A percentile compares a stretch with the other conserved stretches of the same genome.
phyloP scores from a whole-genome alignment of 2,888 invertebrate genomes.

The Hedychridium roseum region DNA sequence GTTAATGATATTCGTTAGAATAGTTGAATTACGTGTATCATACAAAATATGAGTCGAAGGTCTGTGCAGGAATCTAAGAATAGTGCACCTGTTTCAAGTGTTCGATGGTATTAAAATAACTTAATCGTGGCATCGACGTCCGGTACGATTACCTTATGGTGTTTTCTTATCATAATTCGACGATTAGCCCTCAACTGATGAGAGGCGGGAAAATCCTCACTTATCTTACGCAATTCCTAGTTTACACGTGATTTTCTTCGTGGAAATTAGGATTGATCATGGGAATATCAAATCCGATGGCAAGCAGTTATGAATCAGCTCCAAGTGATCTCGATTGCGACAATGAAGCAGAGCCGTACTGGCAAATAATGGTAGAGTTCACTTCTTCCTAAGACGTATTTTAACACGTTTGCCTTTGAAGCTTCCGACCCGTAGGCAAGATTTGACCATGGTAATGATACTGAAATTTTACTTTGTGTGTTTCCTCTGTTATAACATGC shows the following conservation, averaged over 20 bases:
- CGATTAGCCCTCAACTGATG: slow-evolving; percentile 1
- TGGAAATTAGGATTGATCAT: slow-evolving; percentile 6
- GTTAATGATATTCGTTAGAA: too few species aligned
- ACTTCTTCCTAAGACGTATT: slow-evolving; percentile 11
- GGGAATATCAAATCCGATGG: slow-evolving; percentile 10
- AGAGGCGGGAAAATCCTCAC: not conserved
- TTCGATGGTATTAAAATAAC: too few species aligned
- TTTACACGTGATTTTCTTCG: not conserved
- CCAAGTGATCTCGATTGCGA: slow-evolving; percentile 52
- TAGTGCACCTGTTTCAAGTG: too few species aligned
- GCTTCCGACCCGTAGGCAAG: too few species aligned
- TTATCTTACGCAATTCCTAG: not conserved
- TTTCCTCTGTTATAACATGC: not conserved
- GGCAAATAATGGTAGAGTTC: slow-evolving; percentile 49
- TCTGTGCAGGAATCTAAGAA: too few species aligned
- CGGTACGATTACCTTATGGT: not conserved
- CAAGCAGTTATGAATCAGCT: slow-evolving; percentile 23
- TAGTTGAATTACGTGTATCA: too few species aligned
- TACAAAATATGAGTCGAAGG: too few species aligned
- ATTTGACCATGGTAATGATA: slow-evolving; percentile 4
- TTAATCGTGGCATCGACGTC: too few species aligned
- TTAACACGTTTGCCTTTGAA: too few species aligned
- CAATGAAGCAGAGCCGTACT: slow-evolving; percentile 53
- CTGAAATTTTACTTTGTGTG: not conserved
- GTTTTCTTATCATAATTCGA: not conserved